These are phyloP conservation scores for Parauchenoglanis ngamensis DNA, from an alignment of 2,797 vertebrate species.

Conservation along the genomic window DNA sequence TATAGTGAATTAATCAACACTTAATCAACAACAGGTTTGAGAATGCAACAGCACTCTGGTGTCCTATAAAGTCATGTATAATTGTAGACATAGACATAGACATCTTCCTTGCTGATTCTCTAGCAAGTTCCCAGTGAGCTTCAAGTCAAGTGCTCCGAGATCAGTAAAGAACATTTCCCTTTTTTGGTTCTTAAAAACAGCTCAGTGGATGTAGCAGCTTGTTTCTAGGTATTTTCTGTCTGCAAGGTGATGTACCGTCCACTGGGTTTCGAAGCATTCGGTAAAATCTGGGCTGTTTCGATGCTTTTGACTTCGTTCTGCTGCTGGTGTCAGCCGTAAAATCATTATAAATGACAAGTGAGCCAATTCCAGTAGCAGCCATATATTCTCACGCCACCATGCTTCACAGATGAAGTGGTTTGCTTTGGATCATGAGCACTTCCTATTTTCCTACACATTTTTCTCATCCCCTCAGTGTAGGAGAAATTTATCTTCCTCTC, in stretches of 20 bases:
- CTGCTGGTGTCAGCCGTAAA: background rate
- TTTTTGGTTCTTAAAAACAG: background rate
- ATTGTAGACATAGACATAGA: too few relatives aligned
- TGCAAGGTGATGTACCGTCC: background rate
- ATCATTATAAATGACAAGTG: slow-evolving; percentile 22
- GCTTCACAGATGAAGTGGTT: slow-evolving; percentile 11
- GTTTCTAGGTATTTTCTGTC: background rate
- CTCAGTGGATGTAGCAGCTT: background rate
- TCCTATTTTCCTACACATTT: background rate
- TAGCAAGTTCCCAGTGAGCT: background rate
- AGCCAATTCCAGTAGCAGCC: background rate
- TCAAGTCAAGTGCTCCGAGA: background rate
- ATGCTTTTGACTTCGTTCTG: background rate
- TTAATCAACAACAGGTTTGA: background rate
- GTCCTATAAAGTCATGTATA: too few relatives aligned
- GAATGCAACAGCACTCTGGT: too few relatives aligned
- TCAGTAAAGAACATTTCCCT: background rate
- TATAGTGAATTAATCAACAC: background rate
- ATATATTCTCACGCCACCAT: background rate
- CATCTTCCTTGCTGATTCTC: background rate
- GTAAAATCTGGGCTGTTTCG: background rate
- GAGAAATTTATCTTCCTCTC: slow-evolving; percentile 6
- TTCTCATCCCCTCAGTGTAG: background rate
- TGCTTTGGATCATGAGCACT: slow-evolving; percentile 7
- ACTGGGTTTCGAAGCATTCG: background rate